Percentiles rank a stretch among this genome's conserved stretches.
Evolutionary conservation across 2,888 invertebrate genomes (phyloP).

Genomic region (Eubasilissa splendida): DNA sequence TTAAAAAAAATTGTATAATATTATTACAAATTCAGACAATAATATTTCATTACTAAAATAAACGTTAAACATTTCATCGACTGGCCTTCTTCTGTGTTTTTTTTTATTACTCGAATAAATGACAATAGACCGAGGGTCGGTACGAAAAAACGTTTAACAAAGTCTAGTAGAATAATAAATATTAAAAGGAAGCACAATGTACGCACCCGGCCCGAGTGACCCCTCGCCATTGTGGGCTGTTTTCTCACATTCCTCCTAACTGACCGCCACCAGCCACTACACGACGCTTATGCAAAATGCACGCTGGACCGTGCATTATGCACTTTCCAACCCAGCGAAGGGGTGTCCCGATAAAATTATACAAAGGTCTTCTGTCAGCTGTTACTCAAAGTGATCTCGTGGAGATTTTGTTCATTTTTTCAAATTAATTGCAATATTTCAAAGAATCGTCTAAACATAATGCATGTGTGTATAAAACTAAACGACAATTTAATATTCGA

Average conservation of each 20-base stretch:
- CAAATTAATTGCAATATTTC: too few species aligned
- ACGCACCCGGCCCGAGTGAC: neutral
- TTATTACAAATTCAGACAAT: too few species aligned
- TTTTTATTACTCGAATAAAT: slow-evolving; percentile 17
- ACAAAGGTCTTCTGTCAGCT: neutral
- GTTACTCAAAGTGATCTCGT: neutral
- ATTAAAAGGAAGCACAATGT: neutral
- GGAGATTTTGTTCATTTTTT: too few species aligned
- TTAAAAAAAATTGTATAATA: too few species aligned
- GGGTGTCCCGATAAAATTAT: slow-evolving; percentile 1
- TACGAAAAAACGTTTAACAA: slow-evolving; percentile 17
- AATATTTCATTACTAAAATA: too few species aligned
- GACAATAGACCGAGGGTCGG: neutral
- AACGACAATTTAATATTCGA: too few species aligned
- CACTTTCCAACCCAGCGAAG: neutral
- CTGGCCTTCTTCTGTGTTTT: neutral
- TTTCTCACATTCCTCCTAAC: slow-evolving; percentile 19
- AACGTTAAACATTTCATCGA: too few species aligned
- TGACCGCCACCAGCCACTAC: slow-evolving; percentile 8
- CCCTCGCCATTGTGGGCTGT: neutral
- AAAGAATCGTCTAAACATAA: too few species aligned
- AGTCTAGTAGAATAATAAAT: slow-evolving; percentile 11
- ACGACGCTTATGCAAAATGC: slow-evolving; percentile 22
- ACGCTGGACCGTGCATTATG: neutral
- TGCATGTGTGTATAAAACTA: too few species aligned